phyloP scores from a whole-genome alignment of 2,888 invertebrate species.

The Mythimna albipuncta region DNA sequence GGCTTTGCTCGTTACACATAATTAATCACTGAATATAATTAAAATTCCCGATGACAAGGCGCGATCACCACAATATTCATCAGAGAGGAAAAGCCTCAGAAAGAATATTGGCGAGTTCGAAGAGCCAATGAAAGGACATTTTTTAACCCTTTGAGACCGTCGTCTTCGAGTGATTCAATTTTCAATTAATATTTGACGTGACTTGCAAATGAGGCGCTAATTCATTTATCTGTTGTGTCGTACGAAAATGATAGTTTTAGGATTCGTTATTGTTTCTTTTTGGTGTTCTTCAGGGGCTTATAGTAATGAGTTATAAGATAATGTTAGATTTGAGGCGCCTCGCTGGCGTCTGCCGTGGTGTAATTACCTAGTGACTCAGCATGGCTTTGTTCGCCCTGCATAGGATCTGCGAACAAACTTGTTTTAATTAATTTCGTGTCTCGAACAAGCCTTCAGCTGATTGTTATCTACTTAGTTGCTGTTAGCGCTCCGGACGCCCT shows the following conservation, averaged over 20 bases:
- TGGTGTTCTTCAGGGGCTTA: constrained; percentile 58
- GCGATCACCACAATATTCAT: constrained; percentile 79
- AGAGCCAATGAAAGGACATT: constrained; percentile 67
- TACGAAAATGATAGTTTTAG: constrained; percentile 51
- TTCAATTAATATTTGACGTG: constrained; percentile 66
- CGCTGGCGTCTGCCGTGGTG: constrained; percentile 80
- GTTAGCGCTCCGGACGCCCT: constrained; percentile 87
- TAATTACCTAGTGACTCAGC: constrained; percentile 91
- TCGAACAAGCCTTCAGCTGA: constrained; percentile 89
- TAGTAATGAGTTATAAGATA: constrained; percentile 81
- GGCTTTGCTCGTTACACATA: constrained; percentile 85
- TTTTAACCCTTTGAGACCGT: constrained; percentile 70
- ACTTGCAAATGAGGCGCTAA: constrained; percentile 65
- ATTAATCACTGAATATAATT: constrained; percentile 90
- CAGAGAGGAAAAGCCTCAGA: constrained; percentile 66
- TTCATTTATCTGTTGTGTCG: constrained; percentile 59
- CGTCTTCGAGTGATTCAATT: constrained; percentile 62
- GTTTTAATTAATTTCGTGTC: constrained; percentile 91
- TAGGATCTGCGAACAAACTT: constrained; percentile 91
- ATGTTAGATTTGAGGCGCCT: constrained; percentile 86
- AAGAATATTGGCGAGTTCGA: constrained; percentile 73
- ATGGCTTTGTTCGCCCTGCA: constrained; percentile 89
- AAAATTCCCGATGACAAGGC: constrained; percentile 89
- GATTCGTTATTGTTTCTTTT: constrained; percentile 53
- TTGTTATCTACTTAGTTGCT: constrained; percentile 90